Percentiles rank a stretch among this genome's conserved stretches.
Evolutionary conservation across 2,888 invertebrate species (phyloP).

Genomic region (Archips crataeganus): DNA sequence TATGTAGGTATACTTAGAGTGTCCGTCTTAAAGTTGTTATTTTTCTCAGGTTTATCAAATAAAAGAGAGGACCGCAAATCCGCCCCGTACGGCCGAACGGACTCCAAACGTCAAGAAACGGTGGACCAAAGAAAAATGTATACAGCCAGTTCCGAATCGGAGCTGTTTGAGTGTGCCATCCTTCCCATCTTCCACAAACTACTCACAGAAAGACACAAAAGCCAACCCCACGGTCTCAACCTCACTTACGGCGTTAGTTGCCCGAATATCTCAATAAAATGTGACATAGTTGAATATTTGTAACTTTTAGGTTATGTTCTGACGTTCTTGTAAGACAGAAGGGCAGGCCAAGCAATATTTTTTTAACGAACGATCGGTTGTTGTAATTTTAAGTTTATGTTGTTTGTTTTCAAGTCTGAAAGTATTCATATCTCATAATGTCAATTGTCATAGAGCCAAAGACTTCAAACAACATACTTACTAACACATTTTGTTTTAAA

Average conservation of each 20-base stretch:
- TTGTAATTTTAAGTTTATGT: not conserved
- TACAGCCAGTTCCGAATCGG: conserved; percentile 93
- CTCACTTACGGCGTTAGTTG: conserved; percentile 94
- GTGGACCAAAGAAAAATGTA: conserved; percentile 86
- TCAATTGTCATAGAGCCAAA: conserved; percentile 11
- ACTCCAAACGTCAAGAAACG: conserved; percentile 76
- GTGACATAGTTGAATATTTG: conserved; percentile 97
- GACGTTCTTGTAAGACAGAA: not conserved
- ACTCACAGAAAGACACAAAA: conserved; percentile 92
- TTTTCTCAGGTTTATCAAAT: conserved; percentile 66
- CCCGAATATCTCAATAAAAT: conserved; percentile 97
- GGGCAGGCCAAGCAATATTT: conserved; percentile 3
- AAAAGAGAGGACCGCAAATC: conserved; percentile 82
- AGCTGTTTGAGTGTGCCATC: conserved; percentile 93
- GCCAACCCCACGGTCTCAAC: conserved; percentile 88
- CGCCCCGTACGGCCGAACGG: conserved; percentile 76
- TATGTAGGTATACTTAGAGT: too few species aligned
- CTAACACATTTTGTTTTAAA: not conserved
- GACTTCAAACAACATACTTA: not conserved
- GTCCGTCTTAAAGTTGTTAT: not conserved
- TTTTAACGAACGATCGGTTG: conserved; percentile 4
- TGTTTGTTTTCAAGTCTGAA: not conserved
- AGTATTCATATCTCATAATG: conserved; percentile 13
- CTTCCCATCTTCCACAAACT: conserved; percentile 96
- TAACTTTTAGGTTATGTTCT: conserved; percentile 66